phyloP scores from a whole-genome alignment of 2,797 vertebrate species.

The Odontamblyopus rebecca region DNA sequence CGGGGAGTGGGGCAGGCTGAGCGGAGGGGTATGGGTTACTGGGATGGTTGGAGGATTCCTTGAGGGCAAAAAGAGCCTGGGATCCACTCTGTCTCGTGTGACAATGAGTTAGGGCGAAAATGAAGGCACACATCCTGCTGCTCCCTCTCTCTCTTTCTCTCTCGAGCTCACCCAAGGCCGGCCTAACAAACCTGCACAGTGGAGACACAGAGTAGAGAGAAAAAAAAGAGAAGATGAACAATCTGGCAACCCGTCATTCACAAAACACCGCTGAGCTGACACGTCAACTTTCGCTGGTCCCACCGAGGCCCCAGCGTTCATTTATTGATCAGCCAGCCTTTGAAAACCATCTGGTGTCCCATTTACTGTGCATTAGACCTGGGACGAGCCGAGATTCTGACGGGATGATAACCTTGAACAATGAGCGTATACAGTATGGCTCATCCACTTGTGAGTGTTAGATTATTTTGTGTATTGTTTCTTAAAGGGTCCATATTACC shows the following conservation, averaged over 20 bases:
- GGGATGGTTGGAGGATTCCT: conserved; percentile 55
- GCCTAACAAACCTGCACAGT: conserved; percentile 93
- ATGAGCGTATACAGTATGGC: neutral
- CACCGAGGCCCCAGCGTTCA: conserved; percentile 53
- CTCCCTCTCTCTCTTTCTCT: conserved; percentile 48
- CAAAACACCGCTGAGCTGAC: conserved; percentile 26
- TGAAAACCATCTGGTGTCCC: conserved; percentile 78
- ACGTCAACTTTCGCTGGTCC: conserved; percentile 54
- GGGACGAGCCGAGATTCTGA: neutral
- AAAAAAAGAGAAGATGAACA: conserved; percentile 1
- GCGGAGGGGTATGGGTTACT: conserved; percentile 41
- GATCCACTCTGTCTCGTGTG: conserved; percentile 85
- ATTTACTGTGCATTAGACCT: conserved; percentile 70
- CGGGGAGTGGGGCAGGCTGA: conserved; percentile 53
- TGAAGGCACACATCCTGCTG: conserved; percentile 99
- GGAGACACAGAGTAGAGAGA: conserved; percentile 15
- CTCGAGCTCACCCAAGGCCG: conserved; percentile 61
- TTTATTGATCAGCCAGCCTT: conserved; percentile 79
- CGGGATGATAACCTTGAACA: conserved; percentile 6
- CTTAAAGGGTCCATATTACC: too few species aligned
- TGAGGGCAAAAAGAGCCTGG: conserved; percentile 57
- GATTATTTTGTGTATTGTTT: neutral
- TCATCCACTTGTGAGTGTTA: neutral
- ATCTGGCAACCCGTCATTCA: conserved; percentile 11
- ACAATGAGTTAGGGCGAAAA: conserved; percentile 94